Conservation (phyloP, 2,797 vertebrate genomes). For the Odontamblyopus lacepedii region DNA sequence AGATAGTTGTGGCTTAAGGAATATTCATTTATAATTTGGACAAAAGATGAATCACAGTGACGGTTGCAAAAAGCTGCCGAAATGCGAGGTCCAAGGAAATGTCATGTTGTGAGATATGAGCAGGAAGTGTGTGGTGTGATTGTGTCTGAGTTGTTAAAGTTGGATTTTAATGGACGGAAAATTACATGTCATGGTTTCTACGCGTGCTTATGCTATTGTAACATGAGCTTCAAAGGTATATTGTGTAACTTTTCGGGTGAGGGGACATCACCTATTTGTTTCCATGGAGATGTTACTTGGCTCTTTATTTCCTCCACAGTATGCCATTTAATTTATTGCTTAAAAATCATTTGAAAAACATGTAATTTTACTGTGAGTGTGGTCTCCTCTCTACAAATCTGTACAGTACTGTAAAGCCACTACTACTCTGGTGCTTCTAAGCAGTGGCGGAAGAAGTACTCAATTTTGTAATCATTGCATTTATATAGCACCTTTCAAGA, state of each 20-base stretch:
- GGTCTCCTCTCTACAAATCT: background rate
- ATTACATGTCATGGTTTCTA: too few species aligned
- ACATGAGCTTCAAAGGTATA: too few species aligned
- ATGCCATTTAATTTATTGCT: conserved; percentile 8
- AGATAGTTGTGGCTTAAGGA: conserved; percentile 28
- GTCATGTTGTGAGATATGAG: conserved; percentile 39
- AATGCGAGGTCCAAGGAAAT: conserved; percentile 32
- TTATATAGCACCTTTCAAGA: too few species aligned
- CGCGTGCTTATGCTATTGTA: too few species aligned
- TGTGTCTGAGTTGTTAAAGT: conserved; percentile 20
- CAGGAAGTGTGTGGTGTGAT: conserved; percentile 36
- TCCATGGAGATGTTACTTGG: too few species aligned
- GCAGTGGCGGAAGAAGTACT: too few species aligned
- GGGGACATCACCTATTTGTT: too few species aligned
- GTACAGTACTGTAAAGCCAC: background rate
- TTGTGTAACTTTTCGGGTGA: too few species aligned
- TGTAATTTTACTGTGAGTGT: background rate
- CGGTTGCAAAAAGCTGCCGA: conserved; percentile 20
- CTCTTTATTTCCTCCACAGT: too few species aligned
- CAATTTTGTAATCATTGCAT: too few species aligned
- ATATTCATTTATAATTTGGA: conserved; percentile 32
- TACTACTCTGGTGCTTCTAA: too few species aligned
- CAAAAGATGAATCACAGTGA: conserved; percentile 32
- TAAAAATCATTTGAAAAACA: background rate
- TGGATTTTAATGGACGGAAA: conserved; percentile 3